A percentile compares a stretch with the other conserved stretches of the same genome.
Conservation (phyloP, 1,140 invertebrate species). For the Teleopsis dalmanni region DNA sequence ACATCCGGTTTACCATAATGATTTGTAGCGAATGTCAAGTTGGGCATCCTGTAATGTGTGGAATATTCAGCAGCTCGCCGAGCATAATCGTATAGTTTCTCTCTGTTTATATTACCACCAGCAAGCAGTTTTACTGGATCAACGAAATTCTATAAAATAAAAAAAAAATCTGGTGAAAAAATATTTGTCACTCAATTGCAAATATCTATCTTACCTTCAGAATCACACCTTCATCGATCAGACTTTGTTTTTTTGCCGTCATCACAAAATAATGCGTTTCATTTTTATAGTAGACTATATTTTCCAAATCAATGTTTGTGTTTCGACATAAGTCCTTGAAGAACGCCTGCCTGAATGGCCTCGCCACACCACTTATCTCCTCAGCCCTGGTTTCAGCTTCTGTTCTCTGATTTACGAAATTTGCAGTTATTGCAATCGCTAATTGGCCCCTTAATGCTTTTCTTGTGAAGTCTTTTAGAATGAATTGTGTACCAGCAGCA, state of each 20-base stretch:
- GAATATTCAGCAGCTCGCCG: constrained; percentile 93
- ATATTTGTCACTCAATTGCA: constrained; percentile 22
- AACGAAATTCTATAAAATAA: constrained; percentile 68
- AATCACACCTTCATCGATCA: constrained; percentile 90
- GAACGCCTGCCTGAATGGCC: constrained; percentile 98
- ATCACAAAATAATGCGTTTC: constrained; percentile 99
- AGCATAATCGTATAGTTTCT: constrained; percentile 85
- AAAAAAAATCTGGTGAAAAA: constrained; percentile 26
- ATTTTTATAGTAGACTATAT: constrained; percentile 98
- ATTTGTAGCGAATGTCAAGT: constrained; percentile 93
- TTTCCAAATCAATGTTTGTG: constrained; percentile 94
- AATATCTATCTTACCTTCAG: constrained; percentile 54
- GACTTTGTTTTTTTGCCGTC: constrained; percentile 95
- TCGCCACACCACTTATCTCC: constrained; percentile 95
- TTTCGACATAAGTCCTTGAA: constrained; percentile 85
- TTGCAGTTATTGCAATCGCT: constrained; percentile 97
- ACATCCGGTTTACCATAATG: constrained; percentile 97
- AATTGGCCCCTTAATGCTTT: constrained; percentile 96
- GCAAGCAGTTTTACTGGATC: constrained; percentile 83
- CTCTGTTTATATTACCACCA: constrained; percentile 84
- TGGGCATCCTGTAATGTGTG: constrained; percentile 82
- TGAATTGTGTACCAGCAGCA: constrained; percentile 95
- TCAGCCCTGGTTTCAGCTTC: constrained; percentile 90
- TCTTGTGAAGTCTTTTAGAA: constrained; percentile 83
- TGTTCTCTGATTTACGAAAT: constrained; percentile 91